A percentile compares a stretch with the other conserved stretches of the same genome.
Conservation (phyloP, 2,113 vertebrate species). For the Mellivora capensis region DNA sequence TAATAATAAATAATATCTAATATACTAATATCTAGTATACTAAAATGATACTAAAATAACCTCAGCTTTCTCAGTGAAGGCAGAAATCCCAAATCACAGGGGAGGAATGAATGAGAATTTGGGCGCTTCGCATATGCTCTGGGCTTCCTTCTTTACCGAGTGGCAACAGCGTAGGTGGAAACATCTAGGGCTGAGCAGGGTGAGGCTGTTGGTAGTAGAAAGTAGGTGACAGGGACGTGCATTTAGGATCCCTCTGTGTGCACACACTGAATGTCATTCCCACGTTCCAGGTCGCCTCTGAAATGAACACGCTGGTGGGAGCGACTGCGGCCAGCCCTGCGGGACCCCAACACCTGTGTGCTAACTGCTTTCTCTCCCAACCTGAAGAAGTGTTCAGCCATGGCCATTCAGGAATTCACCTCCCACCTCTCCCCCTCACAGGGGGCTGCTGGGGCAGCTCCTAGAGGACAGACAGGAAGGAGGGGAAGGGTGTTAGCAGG, state of each 20-base stretch:
- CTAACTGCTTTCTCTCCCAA: neutral
- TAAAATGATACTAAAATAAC: neutral
- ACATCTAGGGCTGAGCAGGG: neutral
- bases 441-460: neutral
- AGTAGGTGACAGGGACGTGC: accelerated
- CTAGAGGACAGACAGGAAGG: neutral
- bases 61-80: neutral
- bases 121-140: accelerated
- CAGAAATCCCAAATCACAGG: neutral
- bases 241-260: neutral
- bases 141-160: neutral
- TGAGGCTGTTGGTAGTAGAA: neutral
- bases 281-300: neutral
- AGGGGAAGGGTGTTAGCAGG: neutral
- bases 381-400: neutral
- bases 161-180: neutral
- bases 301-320: neutral
- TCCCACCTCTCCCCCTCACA: slow-evolving; percentile 2
- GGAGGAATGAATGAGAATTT: neutral
- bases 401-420: neutral
- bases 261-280: neutral
- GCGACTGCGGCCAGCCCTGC: neutral
- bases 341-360: neutral
- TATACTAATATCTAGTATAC: too few relatives aligned
- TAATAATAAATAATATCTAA: too few relatives aligned